phyloP scores from a whole-genome alignment of 2,888 invertebrate genomes.

The Escarpia spicata region DNA sequence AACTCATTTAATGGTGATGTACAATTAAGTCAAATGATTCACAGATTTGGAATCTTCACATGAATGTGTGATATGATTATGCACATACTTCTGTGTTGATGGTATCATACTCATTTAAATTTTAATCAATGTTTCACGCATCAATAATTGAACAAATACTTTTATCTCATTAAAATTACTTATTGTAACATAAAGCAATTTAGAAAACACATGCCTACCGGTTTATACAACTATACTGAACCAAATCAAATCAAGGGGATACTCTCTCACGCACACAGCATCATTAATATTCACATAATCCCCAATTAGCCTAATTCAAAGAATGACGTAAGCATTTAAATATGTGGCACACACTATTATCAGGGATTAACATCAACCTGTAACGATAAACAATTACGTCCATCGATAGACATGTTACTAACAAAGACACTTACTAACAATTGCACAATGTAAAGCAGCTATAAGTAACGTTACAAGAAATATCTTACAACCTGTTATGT shows the following conservation, averaged over 20 bases:
- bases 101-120: not conserved
- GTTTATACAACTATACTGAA: not conserved
- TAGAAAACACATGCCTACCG: not conserved
- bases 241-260: not conserved
- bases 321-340: not conserved
- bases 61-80: too few relatives aligned
- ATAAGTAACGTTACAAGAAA: not conserved
- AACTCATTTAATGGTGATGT: too few relatives aligned
- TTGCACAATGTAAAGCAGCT: not conserved
- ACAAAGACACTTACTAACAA: not conserved
- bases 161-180: not conserved
- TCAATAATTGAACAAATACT: not conserved
- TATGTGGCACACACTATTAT: not conserved
- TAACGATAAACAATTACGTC: not conserved
- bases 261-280: not conserved
- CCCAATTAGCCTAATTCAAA: not conserved
- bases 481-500: not conserved
- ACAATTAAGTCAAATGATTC: too few relatives aligned
- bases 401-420: not conserved
- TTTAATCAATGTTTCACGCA: not conserved
- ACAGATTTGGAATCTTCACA: too few relatives aligned
- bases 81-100: too few relatives aligned
- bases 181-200: not conserved
- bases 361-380: not conserved
- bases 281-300: not conserved